phyloP scores from a whole-genome alignment of 2,797 vertebrate species.

The Uromys caudimaculatus region DNA sequence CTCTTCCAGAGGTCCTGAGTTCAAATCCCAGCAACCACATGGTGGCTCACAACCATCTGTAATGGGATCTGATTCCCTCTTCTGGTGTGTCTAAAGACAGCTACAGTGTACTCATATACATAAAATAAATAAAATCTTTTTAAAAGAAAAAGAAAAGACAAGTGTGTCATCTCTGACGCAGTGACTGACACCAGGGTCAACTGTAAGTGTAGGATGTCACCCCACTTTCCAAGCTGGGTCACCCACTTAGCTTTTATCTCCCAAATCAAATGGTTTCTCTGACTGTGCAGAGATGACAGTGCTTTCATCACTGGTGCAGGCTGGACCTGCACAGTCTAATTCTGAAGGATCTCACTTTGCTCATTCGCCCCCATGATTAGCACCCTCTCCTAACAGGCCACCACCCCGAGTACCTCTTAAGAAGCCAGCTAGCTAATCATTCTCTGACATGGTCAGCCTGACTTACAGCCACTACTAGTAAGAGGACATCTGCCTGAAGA shows the following conservation, averaged over 20 bases:
- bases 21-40: no score
- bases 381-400: not conserved
- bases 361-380: not conserved
- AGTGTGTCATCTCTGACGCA: not conserved
- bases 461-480: not conserved
- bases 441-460: not conserved
- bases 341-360: not conserved
- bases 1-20: no score
- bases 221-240: not conserved
- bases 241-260: not conserved
- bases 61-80: no score
- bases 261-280: conserved; percentile 9
- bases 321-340: not conserved
- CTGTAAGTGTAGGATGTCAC: not conserved
- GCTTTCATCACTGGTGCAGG: not conserved
- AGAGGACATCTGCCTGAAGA: conserved; percentile 1
- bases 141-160: no score
- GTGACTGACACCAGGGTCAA: not conserved
- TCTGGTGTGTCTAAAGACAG: no score
- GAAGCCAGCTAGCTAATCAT: not conserved
- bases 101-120: no score
- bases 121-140: no score
- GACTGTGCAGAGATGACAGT: not conserved
- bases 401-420: not conserved
- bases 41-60: no score